Evolutionary conservation across 2,113 vertebrate genomes (phyloP), one percentile per base, ranked within the genome.

Genomic region (Ptyas mucosa): DNA sequence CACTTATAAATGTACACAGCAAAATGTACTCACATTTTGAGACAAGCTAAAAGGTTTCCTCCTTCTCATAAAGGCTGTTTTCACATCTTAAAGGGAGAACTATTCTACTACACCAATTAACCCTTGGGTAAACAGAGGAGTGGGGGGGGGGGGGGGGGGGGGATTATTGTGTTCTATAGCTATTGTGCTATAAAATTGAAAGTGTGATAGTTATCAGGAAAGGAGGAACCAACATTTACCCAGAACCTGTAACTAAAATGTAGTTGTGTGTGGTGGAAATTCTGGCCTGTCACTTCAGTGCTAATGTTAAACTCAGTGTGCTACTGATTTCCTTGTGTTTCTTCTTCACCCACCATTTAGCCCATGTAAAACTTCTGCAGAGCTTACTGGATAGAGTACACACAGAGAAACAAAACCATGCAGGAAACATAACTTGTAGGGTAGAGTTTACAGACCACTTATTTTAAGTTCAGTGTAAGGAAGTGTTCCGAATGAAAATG

Each of bases 131-230:
- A 85, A 43, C 20, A 39, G 49, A 93, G 95, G 96, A 96, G 94
- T n/a, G n/a, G n/a, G n/a, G 85, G 93, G 93, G 93, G 18, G 1
- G 51, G 51, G 3, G 53, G 20, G 54, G 55, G 55, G 85, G 61
- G 92, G 93, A 91, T 29, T 58, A 5, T 3, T 6, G 92, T 94
- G 0, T 0, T 89, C 91, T 95, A 89, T 8, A 93, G 10, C 69
- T 61, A 39, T 95, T 96, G 93, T 94, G 0, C 0, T 93, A 90
- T 92, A 91, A 85, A 94, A 96, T 94, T 95, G 93, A 88, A 95
- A 96, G 96, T 54, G 18, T 43, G 88, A 90, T 92, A 95, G 52
- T 94, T 96, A 94, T 87, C 49, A 58, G 46, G 75, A 64, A 93
- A 93, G 86, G 91, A 93, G 58, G 85, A 95, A 95, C 91, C 12